A percentile compares a stretch with the other conserved stretches of the same genome.
Evolutionary conservation across 1,140 invertebrate genomes (phyloP).

Genomic region (Conus betulinus): DNA sequence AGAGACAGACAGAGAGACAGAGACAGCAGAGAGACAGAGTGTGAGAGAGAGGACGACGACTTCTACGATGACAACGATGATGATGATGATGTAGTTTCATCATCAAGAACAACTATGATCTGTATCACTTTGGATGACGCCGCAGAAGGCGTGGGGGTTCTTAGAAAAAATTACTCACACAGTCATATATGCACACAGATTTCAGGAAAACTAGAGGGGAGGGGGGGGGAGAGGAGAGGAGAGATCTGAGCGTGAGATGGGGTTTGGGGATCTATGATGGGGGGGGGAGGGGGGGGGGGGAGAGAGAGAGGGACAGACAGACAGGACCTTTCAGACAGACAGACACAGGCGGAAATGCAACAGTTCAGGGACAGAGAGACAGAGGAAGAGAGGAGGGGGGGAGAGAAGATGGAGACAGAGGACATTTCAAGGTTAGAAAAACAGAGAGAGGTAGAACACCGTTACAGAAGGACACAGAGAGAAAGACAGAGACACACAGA

Average conservation of each 20-base stretch:
- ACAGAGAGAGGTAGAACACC: neutral
- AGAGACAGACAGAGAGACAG: neutral
- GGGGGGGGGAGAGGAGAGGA: neutral
- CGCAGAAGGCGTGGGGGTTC: no score
- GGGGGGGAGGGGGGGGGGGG: neutral
- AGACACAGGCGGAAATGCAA: neutral
- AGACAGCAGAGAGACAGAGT: neutral
- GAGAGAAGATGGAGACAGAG: neutral
- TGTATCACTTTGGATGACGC: no score
- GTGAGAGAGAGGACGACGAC: neutral
- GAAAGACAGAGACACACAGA: no score
- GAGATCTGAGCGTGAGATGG: no score
- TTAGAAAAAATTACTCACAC: no score
- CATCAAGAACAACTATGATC: neutral
- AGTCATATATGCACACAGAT: no score
- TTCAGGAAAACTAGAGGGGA: no score
- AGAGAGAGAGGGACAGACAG: slow-evolving; percentile 2
- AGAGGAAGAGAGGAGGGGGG: neutral
- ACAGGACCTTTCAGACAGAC: neutral
- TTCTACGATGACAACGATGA: neutral
- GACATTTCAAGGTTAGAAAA: neutral
- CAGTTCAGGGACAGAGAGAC: neutral
- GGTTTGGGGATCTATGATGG: no score
- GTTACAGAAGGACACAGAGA: neutral
- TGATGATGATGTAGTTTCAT: neutral